Evolutionary conservation across 2,888 invertebrate genomes (phyloP), one percentile per base, ranked within the genome.

Genomic region (Matsumyia berberina): DNA sequence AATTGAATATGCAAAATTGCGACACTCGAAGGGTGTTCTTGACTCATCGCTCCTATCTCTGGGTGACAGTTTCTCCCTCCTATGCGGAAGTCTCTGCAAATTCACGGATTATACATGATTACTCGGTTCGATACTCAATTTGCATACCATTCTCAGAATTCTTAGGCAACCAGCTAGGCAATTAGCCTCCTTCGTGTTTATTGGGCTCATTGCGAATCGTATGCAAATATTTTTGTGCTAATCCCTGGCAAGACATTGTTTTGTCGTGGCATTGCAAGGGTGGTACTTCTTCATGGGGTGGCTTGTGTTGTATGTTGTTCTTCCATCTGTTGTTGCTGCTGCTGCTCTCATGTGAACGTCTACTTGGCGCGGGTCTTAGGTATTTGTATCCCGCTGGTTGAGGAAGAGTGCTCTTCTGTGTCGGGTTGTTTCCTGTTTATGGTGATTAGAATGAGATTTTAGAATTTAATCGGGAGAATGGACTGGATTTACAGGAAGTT

Each of bases 101-200:
- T 76, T 76, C 58, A 76, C 57, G 58, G 76, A 67, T 76, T 67
- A 24, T 24, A 76, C 76, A 58, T 42, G 76, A 76, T 76, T 76
- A 66, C 19, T 37, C 46, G 19, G 66, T 67, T 76, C 58, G 46
- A 67, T 58, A 67, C 57, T 39, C 67, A 58, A 66, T 67, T 67
- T 66, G 66, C 74, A 66, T 76, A 58, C 17, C 76, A 29, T 58
- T 37, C 19, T 44, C 64, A 73, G 53, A n/a, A n/a, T n/a, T n/a
- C n/a, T n/a, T n/a, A n/a, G 51, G 42, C 33, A 33, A 4, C 42
- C 19, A 19, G 4, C 3, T 37, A 37, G 33, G 62, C 72, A 73
- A 73, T 73, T 73, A 70, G 70, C 17, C 37, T 49, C 44, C 37
- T 44, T 24, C 35, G 24, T 69, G 55, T 46, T 49, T 35, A 70